Base-by-base conservation (phyloP, 2,888 invertebrate genomes). In the Onchidella celtica region DNA sequence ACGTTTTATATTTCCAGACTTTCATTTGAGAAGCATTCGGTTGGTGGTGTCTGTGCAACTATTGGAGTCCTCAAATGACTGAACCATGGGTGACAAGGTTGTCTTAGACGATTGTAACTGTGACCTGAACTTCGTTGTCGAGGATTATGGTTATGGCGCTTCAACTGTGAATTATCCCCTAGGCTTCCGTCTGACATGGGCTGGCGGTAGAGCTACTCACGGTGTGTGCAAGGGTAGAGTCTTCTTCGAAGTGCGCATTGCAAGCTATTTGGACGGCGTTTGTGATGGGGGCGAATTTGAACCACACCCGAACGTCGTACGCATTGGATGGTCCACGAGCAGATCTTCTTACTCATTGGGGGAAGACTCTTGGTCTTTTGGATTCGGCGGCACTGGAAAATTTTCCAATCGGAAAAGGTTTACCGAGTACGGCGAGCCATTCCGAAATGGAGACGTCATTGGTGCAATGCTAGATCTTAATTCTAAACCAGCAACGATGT, bases 111-210 rank as follows among this genome's bases (percentile, higher is more conserved):
- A 61, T 9, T 75, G 63, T 29, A 75, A 75, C 29, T 75, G 38
- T 3, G 75, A 75, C 34, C 40, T 75, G 14, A 63, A 75, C 34
- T 2, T 27, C 0, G 21, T 17, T 2, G 29, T 75, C 1, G 21
- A 17, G 0, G 3, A 14, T 2, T 0, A 38, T 29, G 61, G 95
- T 3, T 96, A 96, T 92, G 94, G 95, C 85, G 98, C 96, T 34
- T 95, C 96, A 84, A 97, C 98, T 2, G 94, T 97, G 92, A 95
- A 95, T 73, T 96, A 96, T 17, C 97, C 97, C 21, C 83, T 88
- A 29, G 97, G 97, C 3, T 97, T 98, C 92, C 96, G 96, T 3
- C 96, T 97, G 93, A 96, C 98, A 89, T 99, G 99, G 98, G 97
- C 98, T 76, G 99, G 99, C 70, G 96, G 96, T 0, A 94, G 98